Evolutionary conservation across 2,113 vertebrate species (phyloP).

Genomic region (Formicarius rufipectus): DNA sequence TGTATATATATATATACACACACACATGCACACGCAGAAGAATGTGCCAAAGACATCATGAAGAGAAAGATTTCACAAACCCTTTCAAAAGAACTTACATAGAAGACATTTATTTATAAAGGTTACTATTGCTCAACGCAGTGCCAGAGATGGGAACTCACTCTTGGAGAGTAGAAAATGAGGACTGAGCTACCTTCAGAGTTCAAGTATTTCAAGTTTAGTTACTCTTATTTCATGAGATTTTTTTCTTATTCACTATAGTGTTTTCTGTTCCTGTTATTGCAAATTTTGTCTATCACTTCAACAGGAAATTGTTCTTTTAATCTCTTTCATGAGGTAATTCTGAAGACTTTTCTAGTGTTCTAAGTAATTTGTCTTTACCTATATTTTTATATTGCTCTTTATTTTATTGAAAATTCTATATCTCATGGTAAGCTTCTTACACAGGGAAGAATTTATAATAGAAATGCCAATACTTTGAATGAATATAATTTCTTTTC

Average conservation of each 20-base stretch:
- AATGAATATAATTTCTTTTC: neutral
- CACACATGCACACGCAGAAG: fast-evolving
- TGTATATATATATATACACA: fast-evolving
- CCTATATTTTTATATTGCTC: neutral
- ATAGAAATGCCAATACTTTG: neutral
- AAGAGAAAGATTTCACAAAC: neutral
- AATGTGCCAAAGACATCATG: neutral
- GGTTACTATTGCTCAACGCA: neutral
- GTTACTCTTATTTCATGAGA: neutral
- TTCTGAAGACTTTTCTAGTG: neutral
- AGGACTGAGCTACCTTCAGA: neutral
- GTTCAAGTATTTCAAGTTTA: neutral
- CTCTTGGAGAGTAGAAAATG: neutral
- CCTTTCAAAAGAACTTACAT: neutral
- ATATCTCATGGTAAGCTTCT: neutral
- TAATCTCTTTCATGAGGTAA: neutral
- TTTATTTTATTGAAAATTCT: neutral
- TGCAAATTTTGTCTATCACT: neutral
- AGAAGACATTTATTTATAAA: neutral
- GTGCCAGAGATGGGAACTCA: neutral
- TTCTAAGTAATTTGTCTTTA: neutral
- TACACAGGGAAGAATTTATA: neutral
- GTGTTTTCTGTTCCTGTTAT: neutral
- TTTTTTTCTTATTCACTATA: neutral
- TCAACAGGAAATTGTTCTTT: neutral